A percentile compares a stretch with the other conserved stretches of the same genome.
Conservation (phyloP, 2,797 vertebrate species). For the Notolepis coatsorum region DNA sequence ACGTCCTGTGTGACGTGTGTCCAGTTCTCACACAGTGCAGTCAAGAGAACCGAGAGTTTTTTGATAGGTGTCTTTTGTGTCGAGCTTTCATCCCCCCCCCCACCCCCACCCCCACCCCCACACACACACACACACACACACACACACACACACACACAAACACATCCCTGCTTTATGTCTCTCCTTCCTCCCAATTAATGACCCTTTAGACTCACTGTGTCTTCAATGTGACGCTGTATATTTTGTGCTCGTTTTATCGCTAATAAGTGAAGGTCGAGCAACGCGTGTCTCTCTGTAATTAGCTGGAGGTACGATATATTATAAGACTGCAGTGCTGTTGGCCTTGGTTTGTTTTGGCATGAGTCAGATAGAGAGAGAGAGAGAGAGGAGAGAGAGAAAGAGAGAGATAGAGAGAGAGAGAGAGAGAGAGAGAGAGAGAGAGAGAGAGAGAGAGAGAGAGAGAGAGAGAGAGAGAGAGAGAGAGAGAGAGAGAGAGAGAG, state of each 20-base stretch:
- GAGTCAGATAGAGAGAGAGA: constrained; percentile 10
- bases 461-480: background rate
- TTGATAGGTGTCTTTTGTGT: constrained; percentile 64
- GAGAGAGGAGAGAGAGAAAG: background rate
- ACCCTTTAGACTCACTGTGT: constrained; percentile 70
- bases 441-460: constrained; percentile 37
- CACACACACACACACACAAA: no score
- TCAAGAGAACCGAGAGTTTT: constrained; percentile 61
- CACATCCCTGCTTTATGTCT: no score
- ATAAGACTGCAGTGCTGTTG: constrained; percentile 70
- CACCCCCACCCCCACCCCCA: no score
- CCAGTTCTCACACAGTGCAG: constrained; percentile 66
- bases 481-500: background rate
- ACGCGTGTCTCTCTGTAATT: constrained; percentile 72
- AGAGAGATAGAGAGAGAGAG: constrained; percentile 23
- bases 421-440: constrained; percentile 25
- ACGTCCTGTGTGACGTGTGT: no score
- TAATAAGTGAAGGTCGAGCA: constrained; percentile 72
- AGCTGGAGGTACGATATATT: constrained; percentile 72
- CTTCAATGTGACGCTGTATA: constrained; percentile 70
- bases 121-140: no score
- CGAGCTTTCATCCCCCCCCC: no score
- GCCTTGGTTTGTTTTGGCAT: constrained; percentile 57
- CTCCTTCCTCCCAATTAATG: constrained; percentile 73
- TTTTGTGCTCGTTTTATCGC: constrained; percentile 69